phyloP scores from a whole-genome alignment of 2,113 vertebrate species.

The Ciconia maguari region DNA sequence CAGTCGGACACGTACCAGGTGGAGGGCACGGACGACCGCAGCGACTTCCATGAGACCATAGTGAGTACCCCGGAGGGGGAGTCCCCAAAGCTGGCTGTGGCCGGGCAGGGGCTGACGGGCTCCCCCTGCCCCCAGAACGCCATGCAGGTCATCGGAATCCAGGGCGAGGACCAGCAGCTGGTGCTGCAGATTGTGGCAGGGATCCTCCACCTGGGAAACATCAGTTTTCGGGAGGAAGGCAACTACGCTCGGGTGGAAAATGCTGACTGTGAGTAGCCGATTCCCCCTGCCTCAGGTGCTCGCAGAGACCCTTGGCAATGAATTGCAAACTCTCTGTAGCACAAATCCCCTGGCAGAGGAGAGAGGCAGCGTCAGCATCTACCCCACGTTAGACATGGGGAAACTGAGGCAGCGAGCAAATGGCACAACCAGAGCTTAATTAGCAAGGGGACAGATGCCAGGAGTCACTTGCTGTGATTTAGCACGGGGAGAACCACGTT shows the following conservation, averaged over 20 bases:
- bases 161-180: conserved; percentile 77
- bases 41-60: conserved; percentile 91
- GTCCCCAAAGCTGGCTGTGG: accelerated
- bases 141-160: conserved; percentile 94
- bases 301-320: background rate
- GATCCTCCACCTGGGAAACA: conserved; percentile 93
- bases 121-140: conserved; percentile 77
- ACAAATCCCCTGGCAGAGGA: background rate
- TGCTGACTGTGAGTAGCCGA: conserved; percentile 83
- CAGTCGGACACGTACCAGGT: conserved; percentile 94
- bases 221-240: conserved; percentile 90
- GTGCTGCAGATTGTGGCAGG: conserved; percentile 90
- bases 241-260: conserved; percentile 93
- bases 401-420: background rate
- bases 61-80: conserved; percentile 29
- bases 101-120: accelerated
- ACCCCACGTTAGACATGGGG: accelerated
- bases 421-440: background rate
- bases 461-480: background rate
- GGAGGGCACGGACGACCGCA: conserved; percentile 89
- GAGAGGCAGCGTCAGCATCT: background rate
- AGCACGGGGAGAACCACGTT: background rate
- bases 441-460: background rate
- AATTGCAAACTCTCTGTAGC: no score
- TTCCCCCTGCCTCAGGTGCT: accelerated